Evolutionary conservation across 2,797 vertebrate species (phyloP).

Genomic region (Helostoma temminkii): DNA sequence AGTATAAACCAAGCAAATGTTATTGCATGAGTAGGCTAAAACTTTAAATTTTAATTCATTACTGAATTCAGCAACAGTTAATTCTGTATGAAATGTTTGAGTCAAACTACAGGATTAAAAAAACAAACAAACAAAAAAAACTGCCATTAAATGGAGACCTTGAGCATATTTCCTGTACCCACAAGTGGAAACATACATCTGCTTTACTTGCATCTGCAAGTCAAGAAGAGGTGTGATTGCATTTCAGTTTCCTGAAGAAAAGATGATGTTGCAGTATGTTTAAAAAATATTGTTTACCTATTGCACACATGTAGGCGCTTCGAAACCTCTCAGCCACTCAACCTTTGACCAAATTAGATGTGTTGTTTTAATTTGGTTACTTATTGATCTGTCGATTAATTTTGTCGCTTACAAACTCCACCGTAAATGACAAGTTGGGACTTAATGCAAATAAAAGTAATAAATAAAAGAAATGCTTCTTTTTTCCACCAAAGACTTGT

Average conservation of each 20-base stretch:
- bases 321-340: too few species aligned
- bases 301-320: too few species aligned
- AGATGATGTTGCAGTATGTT: background rate
- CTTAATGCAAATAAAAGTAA: too few species aligned
- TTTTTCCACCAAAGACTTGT: too few species aligned
- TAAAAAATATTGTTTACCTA: too few species aligned
- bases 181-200: constrained; percentile 12
- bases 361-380: too few species aligned
- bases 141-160: background rate
- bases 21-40: background rate
- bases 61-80: background rate
- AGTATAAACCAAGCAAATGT: background rate
- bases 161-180: background rate
- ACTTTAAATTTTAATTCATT: background rate
- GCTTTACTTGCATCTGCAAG: too few species aligned
- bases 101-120: background rate
- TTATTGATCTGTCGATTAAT: too few species aligned
- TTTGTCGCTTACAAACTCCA: too few species aligned
- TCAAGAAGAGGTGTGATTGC: background rate
- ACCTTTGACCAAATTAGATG: too few species aligned
- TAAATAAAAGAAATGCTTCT: too few species aligned
- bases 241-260: constrained; percentile 1
- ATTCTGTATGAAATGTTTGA: background rate
- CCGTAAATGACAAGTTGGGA: too few species aligned
- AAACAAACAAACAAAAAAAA: background rate